Percentiles rank a stretch among this genome's conserved stretches.
phyloP scores from a whole-genome alignment of 2,888 invertebrate genomes.

The Apamea epomidion region DNA sequence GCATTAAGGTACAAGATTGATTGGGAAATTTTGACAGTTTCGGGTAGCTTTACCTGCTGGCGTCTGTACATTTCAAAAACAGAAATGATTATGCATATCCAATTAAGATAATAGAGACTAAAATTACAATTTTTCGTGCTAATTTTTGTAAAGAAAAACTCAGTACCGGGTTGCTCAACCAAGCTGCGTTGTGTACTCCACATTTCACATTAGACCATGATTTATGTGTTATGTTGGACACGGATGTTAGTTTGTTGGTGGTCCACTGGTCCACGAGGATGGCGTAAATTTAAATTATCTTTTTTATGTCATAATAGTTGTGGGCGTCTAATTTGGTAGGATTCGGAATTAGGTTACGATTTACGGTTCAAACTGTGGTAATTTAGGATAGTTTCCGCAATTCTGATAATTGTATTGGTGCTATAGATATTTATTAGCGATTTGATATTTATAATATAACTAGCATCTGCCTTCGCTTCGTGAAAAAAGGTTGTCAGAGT shows the following conservation, averaged over 20 bases:
- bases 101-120: no score
- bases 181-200: constrained; percentile 24
- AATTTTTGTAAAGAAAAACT: constrained; percentile 5
- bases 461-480: not conserved
- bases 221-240: constrained; percentile 58
- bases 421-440: not conserved
- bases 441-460: not conserved
- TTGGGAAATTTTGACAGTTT: no score
- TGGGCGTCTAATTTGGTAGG: constrained; percentile 40
- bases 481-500: not conserved
- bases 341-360: constrained; percentile 43
- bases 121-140: not conserved
- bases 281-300: constrained; percentile 66
- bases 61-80: no score
- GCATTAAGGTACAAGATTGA: no score
- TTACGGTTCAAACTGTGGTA: not conserved
- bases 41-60: no score
- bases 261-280: constrained; percentile 64
- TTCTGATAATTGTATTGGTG: not conserved
- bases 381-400: not conserved
- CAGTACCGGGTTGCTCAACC: constrained; percentile 26
- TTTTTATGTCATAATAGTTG: constrained; percentile 62
- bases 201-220: constrained; percentile 50
- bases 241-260: constrained; percentile 65
- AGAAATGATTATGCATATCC: no score